Base-by-base conservation (phyloP, 2,113 vertebrate species). In the Coreoperca whiteheadi region DNA sequence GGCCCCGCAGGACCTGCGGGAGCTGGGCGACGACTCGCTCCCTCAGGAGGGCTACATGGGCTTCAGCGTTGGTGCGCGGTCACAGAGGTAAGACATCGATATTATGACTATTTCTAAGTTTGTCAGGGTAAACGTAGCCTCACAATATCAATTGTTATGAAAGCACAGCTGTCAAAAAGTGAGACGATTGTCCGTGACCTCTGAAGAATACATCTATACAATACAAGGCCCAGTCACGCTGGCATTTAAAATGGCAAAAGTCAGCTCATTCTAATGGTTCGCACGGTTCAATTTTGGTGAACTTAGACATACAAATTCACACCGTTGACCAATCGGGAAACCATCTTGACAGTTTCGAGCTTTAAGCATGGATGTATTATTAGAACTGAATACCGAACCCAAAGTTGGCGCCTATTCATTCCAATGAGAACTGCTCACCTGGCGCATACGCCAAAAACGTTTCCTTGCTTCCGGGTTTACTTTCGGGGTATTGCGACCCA, bases 21-120 rank as follows among this genome's bases (percentile, higher is more conserved):
- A 99, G 83, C 82, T 99, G 82, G 98, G 98, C 14, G 98, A 99
- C 32, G 98, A 99, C 88, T 99, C 98, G 4, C 94, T 99, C 65
- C 98, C 98, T 11, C 97, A 97, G 6, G 98, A 99, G 77, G 98
- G 98, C 56, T 99, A 99, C 89, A 96, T 99, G 96, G 98, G 98
- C 91, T 99, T 99, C 76, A 99, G 98, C 76, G 95, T 99, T 0
- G 98, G 98, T 11, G 97, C 97, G 0, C 97, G 98, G 14, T 99
- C 98, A 0, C 98, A 98, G 91, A 99, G 98, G 98, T 99, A 97
- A 84, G 84, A 73, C 48, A 30, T 21, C 74, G 16, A 56, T 23
- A 32, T 21, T 5, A 28, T 8, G 9, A 64, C 8, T 50, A 1
- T 48, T 41, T 57, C 39, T 54, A 4, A 6, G 43, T 51, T 14